Conservation (phyloP, 2,888 invertebrate genomes). For the Rapana venosa region DNA sequence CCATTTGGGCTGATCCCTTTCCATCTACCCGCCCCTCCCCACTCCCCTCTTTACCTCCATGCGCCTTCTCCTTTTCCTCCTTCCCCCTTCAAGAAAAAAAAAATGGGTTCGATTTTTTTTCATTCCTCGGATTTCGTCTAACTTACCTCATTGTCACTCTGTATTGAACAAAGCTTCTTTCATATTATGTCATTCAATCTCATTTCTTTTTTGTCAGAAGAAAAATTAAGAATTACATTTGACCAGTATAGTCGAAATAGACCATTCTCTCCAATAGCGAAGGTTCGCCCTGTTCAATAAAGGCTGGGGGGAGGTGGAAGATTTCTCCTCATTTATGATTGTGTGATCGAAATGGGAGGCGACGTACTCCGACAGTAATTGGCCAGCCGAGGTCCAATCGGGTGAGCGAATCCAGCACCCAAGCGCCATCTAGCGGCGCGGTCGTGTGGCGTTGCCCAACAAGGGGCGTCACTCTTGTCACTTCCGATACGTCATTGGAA, state of each 20-base stretch:
- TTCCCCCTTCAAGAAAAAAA: background rate
- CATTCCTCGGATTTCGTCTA: background rate
- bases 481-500: conserved; percentile 21
- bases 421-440: conserved; percentile 3
- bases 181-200: too few species aligned
- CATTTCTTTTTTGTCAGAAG: too few species aligned
- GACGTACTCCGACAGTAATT: conserved; percentile 30
- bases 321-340: conserved; percentile 10
- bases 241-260: too few species aligned
- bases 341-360: conserved; percentile 1
- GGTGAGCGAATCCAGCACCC: background rate
- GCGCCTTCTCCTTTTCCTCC: background rate
- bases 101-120: background rate
- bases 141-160: too few species aligned
- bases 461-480: conserved; percentile 34
- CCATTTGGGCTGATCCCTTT: background rate
- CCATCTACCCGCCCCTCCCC: background rate
- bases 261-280: too few species aligned
- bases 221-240: too few species aligned
- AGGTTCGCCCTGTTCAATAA: background rate
- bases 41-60: background rate
- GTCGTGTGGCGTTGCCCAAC: conserved; percentile 33
- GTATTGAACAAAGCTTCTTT: too few species aligned
- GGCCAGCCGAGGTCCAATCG: background rate
- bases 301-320: background rate